phyloP scores from a whole-genome alignment of 1,140 invertebrate species.

The Hycleus phaleratus region DNA sequence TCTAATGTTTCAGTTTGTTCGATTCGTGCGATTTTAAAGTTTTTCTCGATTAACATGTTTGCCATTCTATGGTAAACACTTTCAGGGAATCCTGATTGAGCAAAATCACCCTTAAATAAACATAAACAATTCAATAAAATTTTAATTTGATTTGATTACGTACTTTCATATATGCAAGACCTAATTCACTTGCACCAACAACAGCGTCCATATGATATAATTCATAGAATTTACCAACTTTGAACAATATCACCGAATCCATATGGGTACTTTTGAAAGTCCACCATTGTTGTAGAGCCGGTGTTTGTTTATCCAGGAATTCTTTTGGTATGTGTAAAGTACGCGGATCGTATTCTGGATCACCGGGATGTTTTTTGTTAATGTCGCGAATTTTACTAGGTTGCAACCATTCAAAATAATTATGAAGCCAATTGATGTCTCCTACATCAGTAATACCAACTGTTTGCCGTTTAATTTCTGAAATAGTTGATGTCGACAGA shows the following conservation, averaged over 20 bases:
- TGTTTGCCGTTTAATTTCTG: neutral
- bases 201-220: slow-evolving; percentile 99
- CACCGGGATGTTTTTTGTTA: slow-evolving; percentile 50
- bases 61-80: slow-evolving; percentile 86
- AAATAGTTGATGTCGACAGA: neutral
- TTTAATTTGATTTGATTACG: slow-evolving; percentile 15
- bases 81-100: slow-evolving; percentile 96
- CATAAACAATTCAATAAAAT: slow-evolving; percentile 9
- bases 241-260: slow-evolving; percentile 95
- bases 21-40: slow-evolving; percentile 91
- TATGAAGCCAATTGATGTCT: slow-evolving; percentile 58
- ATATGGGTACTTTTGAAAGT: slow-evolving; percentile 81
- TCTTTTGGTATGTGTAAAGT: slow-evolving; percentile 79
- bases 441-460: slow-evolving; percentile 10
- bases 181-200: slow-evolving; percentile 81
- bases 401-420: slow-evolving; percentile 73
- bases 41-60: slow-evolving; percentile 78
- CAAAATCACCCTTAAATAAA: slow-evolving; percentile 73
- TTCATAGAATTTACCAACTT: slow-evolving; percentile 99
- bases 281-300: slow-evolving; percentile 96
- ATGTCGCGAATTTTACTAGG: slow-evolving; percentile 75
- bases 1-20: slow-evolving; percentile 98
- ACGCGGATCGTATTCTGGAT: slow-evolving; percentile 82
- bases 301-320: slow-evolving; percentile 72
- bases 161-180: slow-evolving; percentile 91